Percentiles rank a stretch among this genome's conserved stretches.
Evolutionary conservation across 2,113 vertebrate genomes (phyloP).

Genomic region (Parus major): DNA sequence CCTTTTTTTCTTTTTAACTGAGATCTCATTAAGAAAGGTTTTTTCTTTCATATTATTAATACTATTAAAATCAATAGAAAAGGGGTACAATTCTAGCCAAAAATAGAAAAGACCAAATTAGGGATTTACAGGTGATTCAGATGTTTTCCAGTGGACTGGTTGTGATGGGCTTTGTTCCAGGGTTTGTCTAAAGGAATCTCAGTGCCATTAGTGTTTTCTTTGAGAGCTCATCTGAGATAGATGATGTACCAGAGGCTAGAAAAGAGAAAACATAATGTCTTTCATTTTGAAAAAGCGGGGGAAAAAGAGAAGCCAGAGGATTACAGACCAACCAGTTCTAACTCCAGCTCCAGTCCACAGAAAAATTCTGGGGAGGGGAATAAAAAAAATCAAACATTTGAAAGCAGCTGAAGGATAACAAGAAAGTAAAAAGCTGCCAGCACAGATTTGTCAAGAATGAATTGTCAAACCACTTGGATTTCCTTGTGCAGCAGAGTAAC

Average conservation of each 20-base stretch:
- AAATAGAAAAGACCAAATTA: background rate
- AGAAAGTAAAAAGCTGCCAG: conserved; percentile 34
- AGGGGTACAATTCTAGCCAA: background rate
- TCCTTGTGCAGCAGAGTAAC: background rate
- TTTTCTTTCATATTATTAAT: background rate
- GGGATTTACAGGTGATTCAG: background rate
- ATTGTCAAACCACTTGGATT: conserved; percentile 26
- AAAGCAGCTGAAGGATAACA: conserved; percentile 32
- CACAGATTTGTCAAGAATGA: background rate
- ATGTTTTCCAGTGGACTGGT: background rate
- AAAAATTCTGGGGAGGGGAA: background rate
- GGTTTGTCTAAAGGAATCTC: background rate
- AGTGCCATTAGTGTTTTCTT: background rate
- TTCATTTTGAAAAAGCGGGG: background rate
- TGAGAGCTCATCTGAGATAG: background rate
- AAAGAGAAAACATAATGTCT: background rate
- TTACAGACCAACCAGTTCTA: background rate
- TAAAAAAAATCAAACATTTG: background rate
- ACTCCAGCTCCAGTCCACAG: background rate
- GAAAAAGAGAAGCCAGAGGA: background rate
- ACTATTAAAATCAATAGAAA: background rate
- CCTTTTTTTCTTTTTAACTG: background rate
- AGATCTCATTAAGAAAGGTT: background rate
- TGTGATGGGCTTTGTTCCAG: background rate
- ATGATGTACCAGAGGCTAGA: background rate